Percentiles rank a stretch among this genome's conserved stretches.
Evolutionary conservation across 2,797 vertebrate genomes (phyloP).

Genomic region (Crocidura indochinensis): DNA sequence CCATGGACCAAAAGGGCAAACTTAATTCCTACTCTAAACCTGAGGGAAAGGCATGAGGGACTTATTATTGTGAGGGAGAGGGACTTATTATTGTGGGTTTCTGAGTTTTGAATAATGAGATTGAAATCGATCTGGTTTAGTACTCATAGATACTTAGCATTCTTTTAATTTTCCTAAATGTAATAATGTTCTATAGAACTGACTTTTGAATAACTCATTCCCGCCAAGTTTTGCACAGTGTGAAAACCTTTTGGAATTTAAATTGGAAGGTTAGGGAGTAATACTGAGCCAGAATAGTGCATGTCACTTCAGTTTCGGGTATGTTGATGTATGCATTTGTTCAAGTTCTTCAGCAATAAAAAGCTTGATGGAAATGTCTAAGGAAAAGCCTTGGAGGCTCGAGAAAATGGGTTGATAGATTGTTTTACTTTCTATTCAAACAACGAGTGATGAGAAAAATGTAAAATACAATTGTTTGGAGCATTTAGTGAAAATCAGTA

Average conservation of each 20-base stretch:
- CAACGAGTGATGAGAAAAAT: neutral
- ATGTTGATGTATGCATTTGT: slow-evolving; percentile 37
- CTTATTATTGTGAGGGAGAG: fast-evolving
- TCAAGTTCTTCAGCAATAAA: slow-evolving; percentile 40
- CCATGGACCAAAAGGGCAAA: neutral
- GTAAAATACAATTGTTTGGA: slow-evolving; percentile 28
- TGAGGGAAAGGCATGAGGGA: neutral
- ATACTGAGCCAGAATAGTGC: slow-evolving; percentile 8
- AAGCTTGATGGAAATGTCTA: neutral
- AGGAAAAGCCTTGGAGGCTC: slow-evolving; percentile 35
- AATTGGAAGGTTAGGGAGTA: slow-evolving; percentile 15
- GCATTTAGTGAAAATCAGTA: neutral
- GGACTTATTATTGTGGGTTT: neutral
- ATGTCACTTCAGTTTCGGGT: slow-evolving; percentile 31
- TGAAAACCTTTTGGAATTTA: slow-evolving; percentile 47
- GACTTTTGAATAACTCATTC: slow-evolving; percentile 17
- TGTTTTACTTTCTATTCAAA: slow-evolving; percentile 25
- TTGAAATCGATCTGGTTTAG: neutral
- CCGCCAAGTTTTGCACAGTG: slow-evolving; percentile 33
- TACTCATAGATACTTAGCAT: neutral
- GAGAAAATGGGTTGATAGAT: slow-evolving; percentile 56
- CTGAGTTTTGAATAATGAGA: neutral
- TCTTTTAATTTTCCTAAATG: slow-evolving; percentile 33
- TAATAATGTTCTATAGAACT: neutral
- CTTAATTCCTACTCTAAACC: neutral